phyloP scores from a whole-genome alignment of 1,140 invertebrate genomes.

The Heliconius hermathena region DNA sequence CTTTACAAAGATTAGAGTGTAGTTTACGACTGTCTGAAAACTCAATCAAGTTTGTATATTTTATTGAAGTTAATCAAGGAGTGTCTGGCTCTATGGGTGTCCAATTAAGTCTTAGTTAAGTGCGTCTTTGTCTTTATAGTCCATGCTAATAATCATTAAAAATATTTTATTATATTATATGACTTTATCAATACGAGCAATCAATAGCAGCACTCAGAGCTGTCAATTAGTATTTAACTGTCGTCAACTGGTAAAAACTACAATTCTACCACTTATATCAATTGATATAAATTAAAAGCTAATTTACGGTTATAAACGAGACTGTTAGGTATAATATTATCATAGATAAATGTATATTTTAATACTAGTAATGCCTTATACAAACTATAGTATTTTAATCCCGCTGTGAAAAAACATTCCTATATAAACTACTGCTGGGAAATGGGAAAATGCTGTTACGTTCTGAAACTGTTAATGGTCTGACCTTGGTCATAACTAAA shows the following conservation, averaged over 20 bases:
- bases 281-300: background rate
- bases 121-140: background rate
- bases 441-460: conserved; percentile 62
- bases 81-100: conserved; percentile 38
- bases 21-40: conserved; percentile 39
- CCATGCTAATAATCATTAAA: too few relatives aligned
- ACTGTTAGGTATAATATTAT: background rate
- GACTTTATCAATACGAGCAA: background rate
- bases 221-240: background rate
- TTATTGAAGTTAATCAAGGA: conserved; percentile 42
- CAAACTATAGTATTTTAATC: conserved; percentile 39
- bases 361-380: conserved; percentile 15
- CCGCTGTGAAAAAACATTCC: conserved; percentile 47
- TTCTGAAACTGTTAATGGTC: conserved; percentile 47
- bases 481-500: conserved; percentile 50
- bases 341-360: background rate
- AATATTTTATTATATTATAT: too few relatives aligned
- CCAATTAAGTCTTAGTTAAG: conserved; percentile 34
- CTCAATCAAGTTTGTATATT: conserved; percentile 38
- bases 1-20: conserved; percentile 16
- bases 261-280: background rate
- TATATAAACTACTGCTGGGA: conserved; percentile 46
- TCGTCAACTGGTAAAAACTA: background rate
- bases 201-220: background rate
- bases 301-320: background rate